These are phyloP conservation scores for Saturnia pavonia DNA, from an alignment of 2,888 invertebrate genomes.

Conservation along the genomic window DNA sequence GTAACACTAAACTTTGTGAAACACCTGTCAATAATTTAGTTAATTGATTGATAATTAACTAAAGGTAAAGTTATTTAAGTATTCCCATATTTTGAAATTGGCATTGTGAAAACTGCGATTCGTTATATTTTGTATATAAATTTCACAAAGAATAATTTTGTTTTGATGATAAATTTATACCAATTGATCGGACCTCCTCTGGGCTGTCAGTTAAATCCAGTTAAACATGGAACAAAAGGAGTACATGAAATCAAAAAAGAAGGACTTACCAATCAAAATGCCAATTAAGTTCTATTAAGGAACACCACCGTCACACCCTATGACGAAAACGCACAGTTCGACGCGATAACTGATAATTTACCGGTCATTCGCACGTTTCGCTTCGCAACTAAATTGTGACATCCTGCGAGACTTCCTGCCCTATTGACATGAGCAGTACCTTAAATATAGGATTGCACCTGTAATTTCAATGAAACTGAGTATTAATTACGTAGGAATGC, in stretches of 20 bases:
- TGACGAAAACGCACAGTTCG: constrained; percentile 20
- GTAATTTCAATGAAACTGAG: constrained; percentile 16
- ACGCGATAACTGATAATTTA: constrained; percentile 22
- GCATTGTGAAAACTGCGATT: background rate
- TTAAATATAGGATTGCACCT: constrained; percentile 17
- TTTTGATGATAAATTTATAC: background rate
- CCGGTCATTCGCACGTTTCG: constrained; percentile 21
- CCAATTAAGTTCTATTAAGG: constrained; percentile 16
- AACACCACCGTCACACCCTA: constrained; percentile 19
- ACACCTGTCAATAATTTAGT: too few species aligned
- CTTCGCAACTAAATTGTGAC: constrained; percentile 22
- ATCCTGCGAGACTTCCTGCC: constrained; percentile 21
- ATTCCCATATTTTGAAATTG: too few species aligned
- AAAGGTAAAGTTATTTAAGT: too few species aligned
- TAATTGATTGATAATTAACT: too few species aligned
- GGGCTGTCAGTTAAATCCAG: background rate
- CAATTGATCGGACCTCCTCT: background rate
- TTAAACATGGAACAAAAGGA: background rate
- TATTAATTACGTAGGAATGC: constrained; percentile 18
- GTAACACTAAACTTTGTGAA: too few species aligned
- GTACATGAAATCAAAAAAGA: constrained; percentile 1
- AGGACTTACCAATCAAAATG: background rate
- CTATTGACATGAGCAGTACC: constrained; percentile 19
- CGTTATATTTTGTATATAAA: background rate
- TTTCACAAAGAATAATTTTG: background rate